Evolutionary conservation across 2,888 invertebrate species (phyloP).

Genomic region (Macrosiphum euphorbiae): DNA sequence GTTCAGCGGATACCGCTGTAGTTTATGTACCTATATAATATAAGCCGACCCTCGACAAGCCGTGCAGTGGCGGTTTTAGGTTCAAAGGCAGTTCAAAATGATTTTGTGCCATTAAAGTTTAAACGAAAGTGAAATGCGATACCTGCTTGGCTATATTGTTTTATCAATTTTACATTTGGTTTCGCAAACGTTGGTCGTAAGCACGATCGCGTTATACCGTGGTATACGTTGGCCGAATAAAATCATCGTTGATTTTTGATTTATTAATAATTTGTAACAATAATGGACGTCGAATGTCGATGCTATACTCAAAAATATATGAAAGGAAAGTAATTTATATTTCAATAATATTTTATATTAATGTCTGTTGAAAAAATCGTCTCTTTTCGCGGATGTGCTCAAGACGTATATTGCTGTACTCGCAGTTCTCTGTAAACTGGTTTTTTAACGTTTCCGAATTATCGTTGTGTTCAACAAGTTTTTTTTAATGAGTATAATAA

Average conservation of each 20-base stretch:
- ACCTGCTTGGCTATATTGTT: not conserved
- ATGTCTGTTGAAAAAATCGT: not conserved
- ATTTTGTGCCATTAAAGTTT: not conserved
- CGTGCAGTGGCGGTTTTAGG: too few species aligned
- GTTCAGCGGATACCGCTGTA: too few species aligned
- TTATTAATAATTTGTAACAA: not conserved
- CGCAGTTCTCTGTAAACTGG: not conserved
- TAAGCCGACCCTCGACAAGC: too few species aligned
- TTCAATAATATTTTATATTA: not conserved
- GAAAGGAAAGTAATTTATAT: not conserved
- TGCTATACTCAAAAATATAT: not conserved
- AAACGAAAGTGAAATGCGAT: not conserved
- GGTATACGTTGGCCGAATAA: not conserved
- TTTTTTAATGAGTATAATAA: constrained; percentile 12
- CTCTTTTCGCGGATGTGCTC: not conserved
- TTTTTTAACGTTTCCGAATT: constrained; percentile 7
- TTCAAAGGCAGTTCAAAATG: not conserved
- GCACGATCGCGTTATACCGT: not conserved
- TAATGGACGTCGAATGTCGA: too few species aligned
- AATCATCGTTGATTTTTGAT: not conserved
- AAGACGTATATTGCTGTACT: not conserved
- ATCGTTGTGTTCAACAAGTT: constrained; percentile 12
- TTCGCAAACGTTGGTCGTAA: not conserved
- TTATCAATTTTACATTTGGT: not conserved
- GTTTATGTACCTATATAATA: too few species aligned